Evolutionary conservation across 2,113 vertebrate genomes (phyloP).

Genomic region (Thymallus thymallus): DNA sequence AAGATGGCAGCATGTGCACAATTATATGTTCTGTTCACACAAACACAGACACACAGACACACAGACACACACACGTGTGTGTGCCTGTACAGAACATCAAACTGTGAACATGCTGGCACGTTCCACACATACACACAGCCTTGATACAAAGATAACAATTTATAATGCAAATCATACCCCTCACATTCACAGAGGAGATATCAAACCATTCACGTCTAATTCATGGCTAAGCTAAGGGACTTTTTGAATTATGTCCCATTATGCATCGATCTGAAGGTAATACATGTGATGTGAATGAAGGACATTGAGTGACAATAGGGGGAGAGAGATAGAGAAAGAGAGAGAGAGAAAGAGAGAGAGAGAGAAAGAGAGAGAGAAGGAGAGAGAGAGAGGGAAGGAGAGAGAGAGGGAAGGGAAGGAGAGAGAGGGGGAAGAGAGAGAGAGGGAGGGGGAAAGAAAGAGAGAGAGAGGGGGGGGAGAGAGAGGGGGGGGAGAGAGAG

Average conservation of each 20-base stretch:
- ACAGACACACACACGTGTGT: no score
- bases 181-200: not conserved
- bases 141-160: conserved; percentile 4
- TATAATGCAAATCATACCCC: conserved; percentile 2
- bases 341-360: no score
- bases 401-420: no score
- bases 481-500: no score
- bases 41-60: no score
- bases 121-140: not conserved
- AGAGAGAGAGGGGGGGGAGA: no score
- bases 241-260: conserved; percentile 9
- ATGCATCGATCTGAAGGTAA: conserved; percentile 22
- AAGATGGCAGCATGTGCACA: conserved; percentile 22
- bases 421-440: no score
- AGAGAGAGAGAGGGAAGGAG: no score
- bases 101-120: conserved; percentile 27
- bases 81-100: not conserved
- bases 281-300: conserved; percentile 35
- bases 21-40: not conserved
- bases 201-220: not conserved
- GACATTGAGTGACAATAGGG: conserved; percentile 19
- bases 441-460: no score
- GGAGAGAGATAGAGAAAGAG: no score
- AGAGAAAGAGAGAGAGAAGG: no score
- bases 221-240: not conserved